A percentile compares a stretch with the other conserved stretches of the same genome.
Evolutionary conservation across 2,113 vertebrate species (phyloP).

Genomic region (Crypturellus undulatus): DNA sequence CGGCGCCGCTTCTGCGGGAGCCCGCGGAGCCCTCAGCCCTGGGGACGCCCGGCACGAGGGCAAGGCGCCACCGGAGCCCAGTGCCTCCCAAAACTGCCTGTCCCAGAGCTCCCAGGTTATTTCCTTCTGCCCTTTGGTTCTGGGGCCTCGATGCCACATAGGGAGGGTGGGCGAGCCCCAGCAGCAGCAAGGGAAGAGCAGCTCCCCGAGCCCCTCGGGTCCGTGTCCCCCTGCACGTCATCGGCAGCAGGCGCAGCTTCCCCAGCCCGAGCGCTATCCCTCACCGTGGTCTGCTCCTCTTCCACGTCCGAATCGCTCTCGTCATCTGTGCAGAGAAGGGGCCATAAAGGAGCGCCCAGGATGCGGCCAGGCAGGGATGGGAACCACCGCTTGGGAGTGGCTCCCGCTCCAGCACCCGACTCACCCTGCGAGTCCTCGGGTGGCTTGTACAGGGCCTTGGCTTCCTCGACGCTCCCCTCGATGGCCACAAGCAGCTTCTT

Average conservation of each 20-base stretch:
- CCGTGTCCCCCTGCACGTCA: neutral
- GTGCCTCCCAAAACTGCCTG: neutral
- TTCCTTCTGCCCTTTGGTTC: neutral
- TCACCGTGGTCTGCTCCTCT: slow-evolving; percentile 96
- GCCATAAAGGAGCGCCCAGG: neutral
- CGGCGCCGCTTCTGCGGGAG: slow-evolving; percentile 88
- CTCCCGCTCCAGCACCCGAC: neutral
- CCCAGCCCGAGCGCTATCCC: neutral
- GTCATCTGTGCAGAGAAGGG: slow-evolving; percentile 83
- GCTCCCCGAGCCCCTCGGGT: neutral
- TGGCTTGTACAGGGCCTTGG: slow-evolving; percentile 94
- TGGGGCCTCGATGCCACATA: neutral
- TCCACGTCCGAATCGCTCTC: slow-evolving; percentile 97
- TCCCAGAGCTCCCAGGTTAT: neutral
- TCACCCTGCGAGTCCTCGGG: slow-evolving; percentile 96
- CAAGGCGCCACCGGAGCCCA: too few relatives aligned
- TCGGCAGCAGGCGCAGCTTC: accelerated
- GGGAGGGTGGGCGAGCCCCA: neutral
- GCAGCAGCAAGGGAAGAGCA: accelerated
- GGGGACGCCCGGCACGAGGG: neutral
- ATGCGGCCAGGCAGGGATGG: neutral
- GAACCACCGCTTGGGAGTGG: neutral
- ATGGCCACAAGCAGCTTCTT: slow-evolving; percentile 90
- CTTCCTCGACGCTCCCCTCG: slow-evolving; percentile 95
- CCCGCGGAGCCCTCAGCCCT: neutral